These are phyloP conservation scores for Hydrozoanthus gracilis DNA, from an alignment of 92 coral and sea anemone species.

Conservation along the genomic window DNA sequence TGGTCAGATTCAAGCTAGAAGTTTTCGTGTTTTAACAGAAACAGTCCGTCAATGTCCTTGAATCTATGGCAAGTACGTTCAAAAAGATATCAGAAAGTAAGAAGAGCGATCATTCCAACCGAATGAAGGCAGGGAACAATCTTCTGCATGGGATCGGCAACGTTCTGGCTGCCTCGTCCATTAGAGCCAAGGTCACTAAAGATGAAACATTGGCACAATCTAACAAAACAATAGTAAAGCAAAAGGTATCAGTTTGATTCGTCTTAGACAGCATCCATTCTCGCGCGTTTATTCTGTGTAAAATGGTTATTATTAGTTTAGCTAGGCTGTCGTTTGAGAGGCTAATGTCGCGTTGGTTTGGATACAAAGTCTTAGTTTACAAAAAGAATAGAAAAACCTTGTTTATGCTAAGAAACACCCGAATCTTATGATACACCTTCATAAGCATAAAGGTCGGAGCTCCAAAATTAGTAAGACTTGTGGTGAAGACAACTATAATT, in stretches of 20 bases:
- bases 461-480: too few relatives aligned
- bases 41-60: conserved; percentile 73
- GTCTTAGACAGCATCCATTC: too few relatives aligned
- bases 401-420: too few relatives aligned
- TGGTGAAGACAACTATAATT: too few relatives aligned
- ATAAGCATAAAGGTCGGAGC: too few relatives aligned
- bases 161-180: conserved; percentile 66
- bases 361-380: too few relatives aligned
- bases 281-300: too few relatives aligned
- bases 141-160: conserved; percentile 84
- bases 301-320: too few relatives aligned
- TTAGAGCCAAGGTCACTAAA: conserved; percentile 34
- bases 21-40: conserved; percentile 43
- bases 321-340: too few relatives aligned
- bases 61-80: conserved; percentile 68
- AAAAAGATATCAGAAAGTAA: conserved; percentile 34
- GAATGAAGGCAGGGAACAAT: conserved; percentile 73
- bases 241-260: neutral
- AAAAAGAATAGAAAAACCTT: too few relatives aligned
- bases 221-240: neutral
- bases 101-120: conserved; percentile 50
- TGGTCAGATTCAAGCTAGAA: neutral
- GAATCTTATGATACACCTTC: too few relatives aligned
- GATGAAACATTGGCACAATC: neutral
- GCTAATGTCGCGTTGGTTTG: too few relatives aligned